A percentile compares a stretch with the other conserved stretches of the same genome.
These are phyloP conservation scores for Drosophila tsacasi DNA, from an alignment of 1,140 invertebrate genomes.

Conservation along the genomic window DNA sequence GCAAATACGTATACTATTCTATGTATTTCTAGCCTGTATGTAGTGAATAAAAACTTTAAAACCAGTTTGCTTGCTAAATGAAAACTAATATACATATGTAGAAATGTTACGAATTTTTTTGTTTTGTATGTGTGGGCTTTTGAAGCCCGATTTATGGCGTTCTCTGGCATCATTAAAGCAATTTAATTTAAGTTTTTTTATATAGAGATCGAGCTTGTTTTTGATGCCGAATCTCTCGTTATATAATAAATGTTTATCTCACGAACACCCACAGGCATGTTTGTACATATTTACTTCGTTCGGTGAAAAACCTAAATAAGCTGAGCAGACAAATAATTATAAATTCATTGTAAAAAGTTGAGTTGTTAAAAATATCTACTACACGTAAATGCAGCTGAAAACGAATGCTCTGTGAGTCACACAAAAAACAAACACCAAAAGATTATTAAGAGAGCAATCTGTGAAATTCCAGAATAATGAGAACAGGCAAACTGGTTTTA, in stretches of 20 bases:
- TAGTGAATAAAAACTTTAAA: neutral
- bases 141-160: neutral
- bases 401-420: neutral
- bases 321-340: neutral
- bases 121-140: conserved; percentile 7
- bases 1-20: neutral
- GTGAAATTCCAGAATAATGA: neutral
- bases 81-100: neutral
- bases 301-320: neutral
- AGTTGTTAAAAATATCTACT: conserved; percentile 8
- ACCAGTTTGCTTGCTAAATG: conserved; percentile 2
- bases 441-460: neutral
- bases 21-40: neutral
- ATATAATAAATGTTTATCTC: conserved; percentile 4
- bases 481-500: neutral
- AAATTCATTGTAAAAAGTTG: neutral
- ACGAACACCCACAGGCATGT: neutral
- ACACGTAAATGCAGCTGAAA: neutral
- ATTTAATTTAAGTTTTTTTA: conserved; percentile 1
- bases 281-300: neutral
- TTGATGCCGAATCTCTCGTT: neutral
- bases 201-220: neutral
- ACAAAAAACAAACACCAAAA: neutral
- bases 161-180: conserved; percentile 2
- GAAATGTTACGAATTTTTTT: neutral